Percentiles rank a stretch among this genome's conserved stretches.
These are phyloP conservation scores for Alaudala cheleensis DNA, from an alignment of 2,113 vertebrate species.

Conservation along the genomic window DNA sequence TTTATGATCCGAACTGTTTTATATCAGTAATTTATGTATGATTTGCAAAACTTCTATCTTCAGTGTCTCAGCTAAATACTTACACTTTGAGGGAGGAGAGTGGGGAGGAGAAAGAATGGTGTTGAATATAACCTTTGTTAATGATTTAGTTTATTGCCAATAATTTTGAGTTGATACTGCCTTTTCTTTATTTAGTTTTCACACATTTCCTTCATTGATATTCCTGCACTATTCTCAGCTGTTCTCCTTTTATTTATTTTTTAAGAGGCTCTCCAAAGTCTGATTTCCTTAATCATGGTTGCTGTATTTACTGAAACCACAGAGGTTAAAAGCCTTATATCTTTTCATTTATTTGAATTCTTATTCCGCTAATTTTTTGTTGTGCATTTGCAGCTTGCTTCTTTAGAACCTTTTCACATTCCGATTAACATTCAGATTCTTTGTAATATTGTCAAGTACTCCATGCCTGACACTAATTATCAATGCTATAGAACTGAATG, in stretches of 20 bases:
- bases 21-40: neutral
- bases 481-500: neutral
- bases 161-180: conserved; percentile 4
- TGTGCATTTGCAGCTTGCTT: neutral
- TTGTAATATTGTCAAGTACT: neutral
- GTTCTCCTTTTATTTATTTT: conserved; percentile 4
- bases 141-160: conserved; percentile 6
- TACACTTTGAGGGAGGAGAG: neutral
- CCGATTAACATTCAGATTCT: neutral
- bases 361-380: neutral
- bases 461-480: neutral
- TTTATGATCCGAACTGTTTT: neutral
- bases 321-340: neutral
- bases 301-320: neutral
- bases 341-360: neutral
- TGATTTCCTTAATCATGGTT: neutral
- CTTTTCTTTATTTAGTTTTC: conserved; percentile 43
- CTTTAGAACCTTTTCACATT: neutral
- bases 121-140: conserved; percentile 1
- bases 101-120: neutral
- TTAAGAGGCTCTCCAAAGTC: neutral
- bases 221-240: neutral
- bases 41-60: neutral
- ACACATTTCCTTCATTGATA: conserved; percentile 44
- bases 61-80: neutral